Evolutionary conservation across 2,888 invertebrate genomes (phyloP), one percentile per base, ranked within the genome.

Genomic region (Zhuqinia jingwanae): DNA sequence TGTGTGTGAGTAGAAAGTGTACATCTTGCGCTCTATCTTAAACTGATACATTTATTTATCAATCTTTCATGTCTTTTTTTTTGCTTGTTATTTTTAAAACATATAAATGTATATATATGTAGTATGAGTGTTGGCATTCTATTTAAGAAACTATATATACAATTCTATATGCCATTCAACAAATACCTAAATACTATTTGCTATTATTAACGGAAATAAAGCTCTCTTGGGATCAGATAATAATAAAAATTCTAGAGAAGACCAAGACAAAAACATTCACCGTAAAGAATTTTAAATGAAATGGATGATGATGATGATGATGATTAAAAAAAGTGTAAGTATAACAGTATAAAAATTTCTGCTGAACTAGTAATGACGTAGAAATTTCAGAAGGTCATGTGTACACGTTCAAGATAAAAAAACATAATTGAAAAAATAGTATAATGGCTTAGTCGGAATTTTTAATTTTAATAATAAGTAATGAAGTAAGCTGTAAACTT

Each of bases 41-140:
- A 76, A 58, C 17, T 58, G 76, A 76, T 76, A 76, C 76, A 76
- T 42, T 58, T 76, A 58, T 73, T n/a, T 73, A 76, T 76, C 73
- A 73, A 15, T 73, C 45, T 70, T 45, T 45, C 70, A 68, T 68
- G 68, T 36, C 17, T 13, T 58, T n/a, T 17, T 8, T 15, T 15
- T 17, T 17, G 53, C 53, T 53, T 17, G 36, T 36, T 36, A 36
- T 3, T 36, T 36, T 36, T 36, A 36, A 8, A 6, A 36, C 5
- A 6, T 36, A 8, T 36, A 8, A 36, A 36, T 36, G 36, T 36
- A 36, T 36, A 8, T 8, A 36, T 36, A 36, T 36, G 3, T 8
- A 8, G 5, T 17, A 53, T 45, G 47, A 11, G 13, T 13, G 47
- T 45, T 45, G 8, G 47, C 47, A 45, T 45, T 45, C n/a, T n/a